A percentile compares a stretch with the other conserved stretches of the same genome.
Evolutionary conservation across 2,113 vertebrate genomes (phyloP).

Genomic region (Lophura nycthemera): DNA sequence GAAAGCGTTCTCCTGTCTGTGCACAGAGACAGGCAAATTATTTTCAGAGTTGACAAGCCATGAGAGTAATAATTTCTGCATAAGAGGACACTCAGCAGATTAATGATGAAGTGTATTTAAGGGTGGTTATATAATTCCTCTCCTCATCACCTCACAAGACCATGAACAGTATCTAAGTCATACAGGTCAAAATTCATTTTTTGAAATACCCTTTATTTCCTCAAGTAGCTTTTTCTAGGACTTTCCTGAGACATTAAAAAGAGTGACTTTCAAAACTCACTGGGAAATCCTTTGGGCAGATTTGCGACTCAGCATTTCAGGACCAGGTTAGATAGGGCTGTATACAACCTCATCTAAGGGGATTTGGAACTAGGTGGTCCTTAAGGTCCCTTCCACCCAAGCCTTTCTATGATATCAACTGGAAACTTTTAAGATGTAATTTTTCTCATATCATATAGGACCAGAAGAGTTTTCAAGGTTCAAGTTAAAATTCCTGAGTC

Average conservation of each 20-base stretch:
- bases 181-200: background rate
- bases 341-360: background rate
- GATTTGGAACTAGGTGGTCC: background rate
- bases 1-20: fast-evolving
- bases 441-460: background rate
- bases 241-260: background rate
- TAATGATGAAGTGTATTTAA: background rate
- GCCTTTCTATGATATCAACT: background rate
- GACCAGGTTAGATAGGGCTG: no score
- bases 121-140: background rate
- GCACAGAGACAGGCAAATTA: background rate
- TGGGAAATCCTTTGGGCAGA: background rate
- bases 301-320: background rate
- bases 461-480: background rate
- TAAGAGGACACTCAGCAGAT: background rate
- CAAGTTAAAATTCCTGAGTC: background rate
- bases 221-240: background rate
- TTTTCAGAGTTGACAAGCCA: background rate
- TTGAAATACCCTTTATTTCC: background rate
- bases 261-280: background rate
- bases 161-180: background rate
- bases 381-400: background rate
- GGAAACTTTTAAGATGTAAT: background rate
- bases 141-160: background rate
- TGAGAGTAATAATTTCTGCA: background rate